These are phyloP conservation scores for Hanleya hanleyi DNA, from an alignment of 2,888 invertebrate genomes.

Conservation along the genomic window DNA sequence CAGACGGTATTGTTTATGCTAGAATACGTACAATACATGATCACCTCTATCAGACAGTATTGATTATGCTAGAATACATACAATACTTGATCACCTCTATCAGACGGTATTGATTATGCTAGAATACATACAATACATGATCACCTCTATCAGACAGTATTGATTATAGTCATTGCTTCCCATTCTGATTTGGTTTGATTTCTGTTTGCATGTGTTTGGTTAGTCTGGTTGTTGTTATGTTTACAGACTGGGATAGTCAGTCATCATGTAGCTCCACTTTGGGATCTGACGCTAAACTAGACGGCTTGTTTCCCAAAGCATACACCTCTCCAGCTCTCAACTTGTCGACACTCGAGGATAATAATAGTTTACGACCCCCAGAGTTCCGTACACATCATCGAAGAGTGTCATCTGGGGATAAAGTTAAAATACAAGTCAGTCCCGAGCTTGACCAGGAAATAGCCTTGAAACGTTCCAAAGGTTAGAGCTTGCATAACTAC, in stretches of 20 bases:
- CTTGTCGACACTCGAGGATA: not conserved
- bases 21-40: too few relatives aligned
- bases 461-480: constrained; percentile 34
- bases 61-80: too few relatives aligned
- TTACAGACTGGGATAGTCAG: constrained; percentile 49
- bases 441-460: constrained; percentile 64
- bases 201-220: constrained; percentile 23
- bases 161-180: not conserved
- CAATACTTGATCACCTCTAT: too few relatives aligned
- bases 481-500: too few relatives aligned
- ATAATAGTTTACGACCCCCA: not conserved
- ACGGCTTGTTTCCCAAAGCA: constrained; percentile 26
- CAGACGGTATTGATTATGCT: too few relatives aligned
- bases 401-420: constrained; percentile 67
- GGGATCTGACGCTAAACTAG: constrained; percentile 19
- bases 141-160: too few relatives aligned
- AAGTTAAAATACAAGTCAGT: constrained; percentile 62
- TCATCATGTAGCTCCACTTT: constrained; percentile 42
- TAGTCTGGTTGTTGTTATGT: constrained; percentile 22
- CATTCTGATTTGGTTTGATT: not conserved
- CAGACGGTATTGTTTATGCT: too few relatives aligned
- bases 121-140: too few relatives aligned
- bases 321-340: constrained; percentile 35
- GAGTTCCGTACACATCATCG: constrained; percentile 54
- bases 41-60: too few relatives aligned